Evolutionary conservation across 2,888 invertebrate species (phyloP), one percentile per base, ranked within the genome.

Genomic region (Amphipyra berbera): DNA sequence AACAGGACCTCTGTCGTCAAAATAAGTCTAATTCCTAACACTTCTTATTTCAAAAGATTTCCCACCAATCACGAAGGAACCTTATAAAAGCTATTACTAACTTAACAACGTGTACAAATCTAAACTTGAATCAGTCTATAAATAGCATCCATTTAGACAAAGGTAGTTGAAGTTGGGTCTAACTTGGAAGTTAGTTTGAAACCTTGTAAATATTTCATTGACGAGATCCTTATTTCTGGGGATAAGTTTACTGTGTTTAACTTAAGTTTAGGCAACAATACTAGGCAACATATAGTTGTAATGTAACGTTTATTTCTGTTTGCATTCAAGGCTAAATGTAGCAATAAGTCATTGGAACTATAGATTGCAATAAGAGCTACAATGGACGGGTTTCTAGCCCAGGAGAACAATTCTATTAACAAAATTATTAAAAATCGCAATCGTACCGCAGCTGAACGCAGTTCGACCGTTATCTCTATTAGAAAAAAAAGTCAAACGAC

Each of bases 311-410:
- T 54, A 47, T 37, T 44, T 14, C 42, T 57, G 41, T 54, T 57
- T 38, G n/a, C 40, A 58, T 58, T 72, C 70, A 71, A 71, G 70
- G 70, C 55, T 72, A 52, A 7, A 9, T 71, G 52, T 27, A 27
- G 72, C 55, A 70, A 71, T 58, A 67, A 55, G 41, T 58, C 52
- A 67, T 47, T 61, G 61, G 46, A 3, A 35, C 21, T 50, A 33
- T 38, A 68, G 54, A 54, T 42, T 68, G 54, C 46, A 68, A 12
- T 42, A 13, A 54, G 49, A 27, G 45, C 61, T 40, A 68, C 68
- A 55, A 61, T 55, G n/a, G 41, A 13, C 13, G 37, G 10, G 49
- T 68, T 68, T 54, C 54, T 68, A 61, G 21, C 46, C 41, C 30
- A 42, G 46, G 15, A 15, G 41, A 37, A 3, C 21, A 21, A 21